Evolutionary conservation across 2,888 invertebrate species (phyloP), one percentile per base, ranked within the genome.

Genomic region (Sarcophaga variegata): DNA sequence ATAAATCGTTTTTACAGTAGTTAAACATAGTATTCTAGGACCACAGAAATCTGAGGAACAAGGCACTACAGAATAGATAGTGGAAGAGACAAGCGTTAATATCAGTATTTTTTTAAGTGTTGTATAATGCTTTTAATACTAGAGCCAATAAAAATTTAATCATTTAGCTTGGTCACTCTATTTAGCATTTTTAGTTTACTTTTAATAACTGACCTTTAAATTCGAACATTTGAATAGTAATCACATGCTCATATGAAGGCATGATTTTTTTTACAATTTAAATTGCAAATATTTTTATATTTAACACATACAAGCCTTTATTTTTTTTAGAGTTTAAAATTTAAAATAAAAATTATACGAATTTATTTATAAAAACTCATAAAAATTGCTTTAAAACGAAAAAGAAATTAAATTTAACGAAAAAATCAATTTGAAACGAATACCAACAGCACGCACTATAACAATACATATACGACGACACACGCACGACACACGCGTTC

Each of bases 401-500:
- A 47, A 10, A 37, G 10, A 37, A 6, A 37, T 25, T 22, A 74
- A 74, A 82, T 17, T 14, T 54, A 54, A 79, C 82, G 74, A 82
- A 82, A 67, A 76, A 79, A 59, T 59, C 10, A 37, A 37, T 10
- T 37, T 37, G 8, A 37, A 37, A 37, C 37, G 37, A 37, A 37
- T 37, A 37, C 8, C 8, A 37, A 22, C 8, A 22, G 60, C 74
- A 22, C n/a, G 37, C 77, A 81, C 66, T 47, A 60, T 6, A n/a
- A 14, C 3, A 17, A n/a, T 3, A 3, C 54, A 27, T 22, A 27
- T 66, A 20, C n/a, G 12, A 76, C 22, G 22, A 22, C 22, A 22
- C 22, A 22, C 60, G 69, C 20, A 47, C 20, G 14, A 60, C 80
- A 72, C 76, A 79, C 71, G 81, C 72, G 79, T 81, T 74, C 63